Base-by-base conservation (phyloP, 2,888 invertebrate genomes). In the Cryptocephalus primarius region DNA sequence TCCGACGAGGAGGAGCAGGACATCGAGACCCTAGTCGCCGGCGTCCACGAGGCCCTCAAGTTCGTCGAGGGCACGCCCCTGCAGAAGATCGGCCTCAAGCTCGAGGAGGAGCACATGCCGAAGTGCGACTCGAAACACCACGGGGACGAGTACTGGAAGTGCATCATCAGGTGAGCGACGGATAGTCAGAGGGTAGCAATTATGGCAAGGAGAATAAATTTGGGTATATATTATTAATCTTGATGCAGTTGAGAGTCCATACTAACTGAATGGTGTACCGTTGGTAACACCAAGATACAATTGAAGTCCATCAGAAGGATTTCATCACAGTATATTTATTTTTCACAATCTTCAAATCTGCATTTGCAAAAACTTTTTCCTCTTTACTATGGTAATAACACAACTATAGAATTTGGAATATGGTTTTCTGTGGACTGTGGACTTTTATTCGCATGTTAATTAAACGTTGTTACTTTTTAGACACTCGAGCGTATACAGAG, bases 131-230 rank as follows among this genome's bases (percentile, higher is more conserved):
- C 62, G 0, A 54, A 67, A 12, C 49, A 48, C 34, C 39, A 46
- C 40, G 45, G 48, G 1, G 83, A 84, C 48, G 76, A 75, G 32
- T 86, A 85, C 60, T 84, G 85, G 83, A 77, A 78, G 53, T 86
- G 86, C 62, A 66, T 78, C 47, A 55, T 59, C n/a, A 53, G 44
- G 50, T 51, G 40, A 51, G 48, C 22, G 39, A 10, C 4, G n/a
- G 2, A 36, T 8, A n/a, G n/a, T n/a, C n/a, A n/a, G n/a, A n/a
- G n/a, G n/a, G n/a, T n/a, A n/a, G n/a, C n/a, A n/a, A n/a, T n/a
- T n/a, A n/a, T n/a, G n/a, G n/a, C n/a, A n/a, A n/a, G n/a, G n/a
- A n/a, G n/a, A n/a, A n/a, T n/a, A n/a, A n/a, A n/a, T n/a, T n/a
- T n/a, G n/a, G n/a, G n/a, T n/a, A n/a, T n/a, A n/a, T n/a, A n/a